Conservation (phyloP, 2,797 vertebrate genomes). For the Sebastes flavidus region DNA sequence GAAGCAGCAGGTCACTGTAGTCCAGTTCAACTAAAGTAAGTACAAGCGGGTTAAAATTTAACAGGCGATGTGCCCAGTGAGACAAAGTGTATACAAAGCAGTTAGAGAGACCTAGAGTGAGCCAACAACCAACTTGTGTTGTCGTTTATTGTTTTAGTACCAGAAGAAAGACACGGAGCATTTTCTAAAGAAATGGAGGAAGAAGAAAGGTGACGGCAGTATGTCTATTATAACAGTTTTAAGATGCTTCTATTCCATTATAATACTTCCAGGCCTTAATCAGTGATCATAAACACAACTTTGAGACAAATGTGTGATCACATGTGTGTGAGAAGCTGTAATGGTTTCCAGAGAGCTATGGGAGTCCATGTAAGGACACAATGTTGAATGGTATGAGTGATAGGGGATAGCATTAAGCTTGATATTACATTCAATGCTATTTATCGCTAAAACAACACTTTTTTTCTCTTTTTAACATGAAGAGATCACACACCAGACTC, state of each 20-base stretch:
- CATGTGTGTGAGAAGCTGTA: background rate
- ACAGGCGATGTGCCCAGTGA: background rate
- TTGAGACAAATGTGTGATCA: background rate
- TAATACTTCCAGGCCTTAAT: background rate
- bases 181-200: background rate
- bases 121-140: background rate
- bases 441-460: constrained; percentile 13
- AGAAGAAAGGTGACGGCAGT: background rate
- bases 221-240: background rate
- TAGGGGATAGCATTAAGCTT: background rate
- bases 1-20: background rate
- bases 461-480: constrained; percentile 13
- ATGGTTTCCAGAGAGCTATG: background rate
- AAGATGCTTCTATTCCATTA: background rate
- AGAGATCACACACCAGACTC: constrained; percentile 7
- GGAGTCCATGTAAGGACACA: background rate
- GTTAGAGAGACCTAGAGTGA: background rate
- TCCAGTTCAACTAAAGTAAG: background rate
- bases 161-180: background rate
- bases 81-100: constrained; percentile 15
- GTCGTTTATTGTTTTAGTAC: background rate
- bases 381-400: background rate
- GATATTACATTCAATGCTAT: background rate
- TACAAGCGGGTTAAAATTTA: constrained; percentile 1
- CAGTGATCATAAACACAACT: background rate